Evolutionary conservation across 1,140 invertebrate species (phyloP), one percentile per base, ranked within the genome.

Genomic region (Aphaenogaster ashmeadi): DNA sequence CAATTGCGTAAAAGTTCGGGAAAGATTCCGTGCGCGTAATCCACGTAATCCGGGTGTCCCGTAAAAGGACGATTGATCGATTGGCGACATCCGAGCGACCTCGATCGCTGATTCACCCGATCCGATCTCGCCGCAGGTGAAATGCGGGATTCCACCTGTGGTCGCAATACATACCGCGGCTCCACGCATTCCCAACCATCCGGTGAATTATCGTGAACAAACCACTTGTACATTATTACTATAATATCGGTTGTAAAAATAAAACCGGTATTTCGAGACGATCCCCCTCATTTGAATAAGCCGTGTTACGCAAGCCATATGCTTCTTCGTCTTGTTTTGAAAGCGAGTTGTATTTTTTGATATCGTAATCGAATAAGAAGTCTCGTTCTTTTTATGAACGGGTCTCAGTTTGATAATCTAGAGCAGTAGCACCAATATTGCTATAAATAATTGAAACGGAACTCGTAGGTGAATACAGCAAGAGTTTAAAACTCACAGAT

Each of bases 1-100:
- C 52, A 67, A 27, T 92, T 92, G 80, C 88, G 86, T 75, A 90
- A 91, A 89, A 79, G 44, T 87, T 69, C 36, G 74, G 33, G n/a
- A 90, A 87, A 88, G 67, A 89, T 87, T 69, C 13, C 47, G 11
- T 66, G 67, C 41, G 79, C 84, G 88, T 84, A 84, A 87, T 13
- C 41, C 54, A 67, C 58, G 52, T 41, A 62, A 86, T 66, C 62
- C 27, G 27, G 27, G 21, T 74, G 74, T 66, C 75, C 83, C 62
- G 38, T 78, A 87, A 91, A 87, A 75, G 71, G 74, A 69, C n/a
- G 62, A 81, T 36, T 15, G 52, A 52, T 66, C n/a, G 50, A 77
- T 44, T 38, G 21, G 52, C 86, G 66, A 13, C 47, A 1, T 27
- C 7, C 36, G 18, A 74, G 21, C 18, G 78, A 62, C 54, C 80